phyloP scores from a whole-genome alignment of 2,113 vertebrate species.

The Eonycteris spelaea region DNA sequence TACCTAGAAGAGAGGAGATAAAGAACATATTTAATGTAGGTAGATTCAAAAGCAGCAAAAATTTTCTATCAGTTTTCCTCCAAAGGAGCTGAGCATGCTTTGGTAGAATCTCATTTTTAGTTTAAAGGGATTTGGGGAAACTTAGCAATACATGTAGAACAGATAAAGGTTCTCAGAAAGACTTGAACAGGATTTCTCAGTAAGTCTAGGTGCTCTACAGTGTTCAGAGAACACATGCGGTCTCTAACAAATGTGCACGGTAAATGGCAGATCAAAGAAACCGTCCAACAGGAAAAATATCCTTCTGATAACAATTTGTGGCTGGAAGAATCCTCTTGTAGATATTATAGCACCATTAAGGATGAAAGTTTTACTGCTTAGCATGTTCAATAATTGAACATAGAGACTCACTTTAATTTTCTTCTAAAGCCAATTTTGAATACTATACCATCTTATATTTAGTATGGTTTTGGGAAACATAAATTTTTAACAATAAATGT shows the following conservation, averaged over 20 bases:
- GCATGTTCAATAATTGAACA: not conserved
- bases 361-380: not conserved
- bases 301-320: not conserved
- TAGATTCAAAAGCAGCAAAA: constrained; percentile 40
- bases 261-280: not conserved
- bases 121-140: constrained; percentile 1
- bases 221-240: not conserved
- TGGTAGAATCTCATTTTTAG: not conserved
- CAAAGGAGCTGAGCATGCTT: not conserved
- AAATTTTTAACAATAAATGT: not conserved
- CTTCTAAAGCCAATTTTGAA: not conserved
- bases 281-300: not conserved
- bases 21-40: not conserved
- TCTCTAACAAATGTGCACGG: not conserved
- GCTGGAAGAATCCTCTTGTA: not conserved
- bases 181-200: not conserved
- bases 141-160: not conserved
- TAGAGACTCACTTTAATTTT: not conserved
- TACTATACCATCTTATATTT: not conserved
- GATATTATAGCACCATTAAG: not conserved
- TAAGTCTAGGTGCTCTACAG: not conserved
- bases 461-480: not conserved
- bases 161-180: not conserved
- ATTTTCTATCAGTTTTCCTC: not conserved
- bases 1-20: not conserved